These are phyloP conservation scores for Sebastes nivosus DNA, from an alignment of 2,797 vertebrate genomes.

Conservation along the genomic window DNA sequence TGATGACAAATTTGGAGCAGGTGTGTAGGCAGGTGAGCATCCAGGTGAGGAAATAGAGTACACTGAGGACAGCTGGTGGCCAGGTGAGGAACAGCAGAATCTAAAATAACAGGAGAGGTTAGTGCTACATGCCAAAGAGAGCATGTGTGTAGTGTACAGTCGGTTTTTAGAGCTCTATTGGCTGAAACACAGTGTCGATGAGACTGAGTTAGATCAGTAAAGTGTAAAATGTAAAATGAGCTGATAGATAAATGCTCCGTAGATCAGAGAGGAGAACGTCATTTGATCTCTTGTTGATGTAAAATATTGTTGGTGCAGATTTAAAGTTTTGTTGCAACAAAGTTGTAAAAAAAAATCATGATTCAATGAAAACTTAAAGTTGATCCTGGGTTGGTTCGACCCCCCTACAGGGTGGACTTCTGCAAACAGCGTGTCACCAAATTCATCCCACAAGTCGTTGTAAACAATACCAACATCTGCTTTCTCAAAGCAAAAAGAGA, in stretches of 20 bases:
- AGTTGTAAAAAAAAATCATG: neutral
- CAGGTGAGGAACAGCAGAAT: neutral
- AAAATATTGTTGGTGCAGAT: neutral
- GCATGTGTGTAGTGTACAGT: no score
- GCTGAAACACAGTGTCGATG: no score
- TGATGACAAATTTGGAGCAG: neutral
- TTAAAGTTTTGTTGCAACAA: neutral
- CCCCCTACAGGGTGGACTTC: neutral
- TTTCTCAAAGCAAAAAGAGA: slow-evolving; percentile 1
- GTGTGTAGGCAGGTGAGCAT: neutral
- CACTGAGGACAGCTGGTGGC: slow-evolving; percentile 6
- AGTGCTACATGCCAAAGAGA: neutral
- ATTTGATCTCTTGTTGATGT: neutral
- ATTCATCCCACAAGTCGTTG: neutral
- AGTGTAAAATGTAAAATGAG: neutral
- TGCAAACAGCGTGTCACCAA: neutral
- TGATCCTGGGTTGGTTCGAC: neutral
- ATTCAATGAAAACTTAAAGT: neutral
- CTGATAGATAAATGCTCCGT: neutral
- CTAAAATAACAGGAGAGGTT: neutral
- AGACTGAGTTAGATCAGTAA: neutral
- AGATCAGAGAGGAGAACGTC: neutral
- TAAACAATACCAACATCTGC: slow-evolving; percentile 23
- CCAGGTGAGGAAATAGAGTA: neutral
- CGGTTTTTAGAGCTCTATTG: accelerated